Conservation (phyloP, 2,888 invertebrate genomes). For the Oscheius sp. region DNA sequence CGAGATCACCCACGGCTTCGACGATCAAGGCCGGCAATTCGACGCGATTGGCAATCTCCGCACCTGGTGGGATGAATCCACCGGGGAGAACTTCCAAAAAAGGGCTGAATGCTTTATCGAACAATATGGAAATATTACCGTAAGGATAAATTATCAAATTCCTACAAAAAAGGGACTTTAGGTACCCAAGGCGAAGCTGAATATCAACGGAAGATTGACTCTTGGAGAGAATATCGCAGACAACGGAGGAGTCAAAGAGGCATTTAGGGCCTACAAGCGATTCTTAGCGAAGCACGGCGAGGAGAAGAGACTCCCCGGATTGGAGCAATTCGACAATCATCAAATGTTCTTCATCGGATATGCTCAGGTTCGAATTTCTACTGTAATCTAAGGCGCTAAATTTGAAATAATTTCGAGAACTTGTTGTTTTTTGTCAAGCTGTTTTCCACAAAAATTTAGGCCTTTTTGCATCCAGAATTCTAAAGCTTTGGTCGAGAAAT, state of each 20-base stretch:
- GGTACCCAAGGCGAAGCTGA: conserved; percentile 38
- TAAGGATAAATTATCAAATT: background rate
- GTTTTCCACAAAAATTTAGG: no score
- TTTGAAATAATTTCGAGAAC: no score
- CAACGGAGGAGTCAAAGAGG: conserved; percentile 70
- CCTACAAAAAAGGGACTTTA: background rate
- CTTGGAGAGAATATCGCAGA: conserved; percentile 71
- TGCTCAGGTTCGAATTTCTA: conserved; percentile 65
- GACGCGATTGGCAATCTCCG: conserved; percentile 93
- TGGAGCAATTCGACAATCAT: conserved; percentile 65
- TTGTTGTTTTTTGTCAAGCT: no score
- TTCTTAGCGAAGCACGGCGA: conserved; percentile 62
- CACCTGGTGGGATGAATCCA: conserved; percentile 96
- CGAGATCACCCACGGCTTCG: conserved; percentile 70
- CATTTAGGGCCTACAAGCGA: conserved; percentile 66
- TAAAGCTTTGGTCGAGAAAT: no score
- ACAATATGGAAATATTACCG: conserved; percentile 78
- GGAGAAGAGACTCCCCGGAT: conserved; percentile 67
- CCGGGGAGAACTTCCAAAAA: conserved; percentile 86
- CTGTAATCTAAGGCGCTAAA: conserved; percentile 66
- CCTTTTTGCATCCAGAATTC: no score
- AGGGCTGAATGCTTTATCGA: conserved; percentile 87
- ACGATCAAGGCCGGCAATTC: conserved; percentile 85
- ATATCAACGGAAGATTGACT: conserved; percentile 69
- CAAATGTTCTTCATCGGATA: conserved; percentile 70